A percentile compares a stretch with the other conserved stretches of the same genome.
phyloP scores from a whole-genome alignment of 2,888 invertebrate species.

The Lithophane socia region DNA sequence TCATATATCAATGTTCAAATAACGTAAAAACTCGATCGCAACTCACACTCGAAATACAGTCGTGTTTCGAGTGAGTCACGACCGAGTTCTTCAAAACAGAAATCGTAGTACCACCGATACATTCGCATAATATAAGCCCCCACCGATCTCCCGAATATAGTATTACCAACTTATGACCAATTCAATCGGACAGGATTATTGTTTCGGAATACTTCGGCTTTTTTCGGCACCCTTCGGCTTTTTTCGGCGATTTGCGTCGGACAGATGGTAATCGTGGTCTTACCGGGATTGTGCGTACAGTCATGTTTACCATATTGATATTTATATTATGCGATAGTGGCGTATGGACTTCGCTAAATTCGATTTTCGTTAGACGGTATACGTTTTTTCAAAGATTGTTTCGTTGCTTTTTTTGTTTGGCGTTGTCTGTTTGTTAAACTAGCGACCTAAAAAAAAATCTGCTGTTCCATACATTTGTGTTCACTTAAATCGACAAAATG shows the following conservation, averaged over 20 bases:
- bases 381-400: neutral
- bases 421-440: too few relatives aligned
- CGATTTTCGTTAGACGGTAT: conserved; percentile 8
- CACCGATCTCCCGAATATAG: conserved; percentile 64
- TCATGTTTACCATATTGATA: conserved; percentile 67
- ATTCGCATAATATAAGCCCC: conserved; percentile 63
- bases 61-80: neutral
- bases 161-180: conserved; percentile 71
- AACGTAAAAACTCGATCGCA: conserved; percentile 25
- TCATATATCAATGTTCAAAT: too few relatives aligned
- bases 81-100: neutral
- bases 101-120: conserved; percentile 55
- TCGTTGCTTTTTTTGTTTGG: neutral
- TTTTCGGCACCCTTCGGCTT: conserved; percentile 55
- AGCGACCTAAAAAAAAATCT: too few relatives aligned
- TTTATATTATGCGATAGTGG: conserved; percentile 64
- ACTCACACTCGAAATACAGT: neutral
- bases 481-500: too few relatives aligned
- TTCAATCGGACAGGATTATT: conserved; percentile 70
- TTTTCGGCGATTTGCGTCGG: conserved; percentile 49
- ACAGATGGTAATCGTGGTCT: conserved; percentile 68
- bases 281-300: conserved; percentile 49
- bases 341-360: conserved; percentile 32
- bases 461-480: too few relatives aligned
- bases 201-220: conserved; percentile 56